Evolutionary conservation across 1,140 invertebrate genomes (phyloP).

Genomic region (Trichogramma pretiosum): DNA sequence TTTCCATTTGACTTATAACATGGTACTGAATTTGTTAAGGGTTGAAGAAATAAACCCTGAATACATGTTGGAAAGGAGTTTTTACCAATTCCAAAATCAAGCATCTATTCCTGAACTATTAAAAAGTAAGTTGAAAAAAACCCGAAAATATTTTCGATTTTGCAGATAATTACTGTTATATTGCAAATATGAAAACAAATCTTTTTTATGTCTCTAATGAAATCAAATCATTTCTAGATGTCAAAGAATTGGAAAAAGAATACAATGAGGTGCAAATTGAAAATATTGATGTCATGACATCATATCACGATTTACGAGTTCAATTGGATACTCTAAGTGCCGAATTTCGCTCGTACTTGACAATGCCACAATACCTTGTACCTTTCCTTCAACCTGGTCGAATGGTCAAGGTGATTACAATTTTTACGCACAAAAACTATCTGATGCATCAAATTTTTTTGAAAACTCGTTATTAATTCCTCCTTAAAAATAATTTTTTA

Average conservation of each 20-base stretch:
- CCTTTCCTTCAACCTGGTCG: conserved; percentile 92
- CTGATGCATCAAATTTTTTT: neutral
- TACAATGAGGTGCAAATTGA: conserved; percentile 57
- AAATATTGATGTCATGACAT: conserved; percentile 67
- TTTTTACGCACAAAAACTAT: neutral
- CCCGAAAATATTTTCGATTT: neutral
- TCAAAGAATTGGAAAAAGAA: conserved; percentile 61
- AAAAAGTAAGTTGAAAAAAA: conserved; percentile 58
- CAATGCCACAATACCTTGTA: conserved; percentile 78
- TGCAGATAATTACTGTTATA: neutral
- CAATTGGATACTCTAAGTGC: conserved; percentile 66
- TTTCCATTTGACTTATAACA: conserved; percentile 99
- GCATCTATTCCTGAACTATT: conserved; percentile 81
- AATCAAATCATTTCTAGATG: no score
- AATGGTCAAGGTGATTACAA: conserved; percentile 69
- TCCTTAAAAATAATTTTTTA: conserved; percentile 20
- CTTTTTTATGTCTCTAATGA: no score
- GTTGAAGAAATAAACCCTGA: conserved; percentile 99
- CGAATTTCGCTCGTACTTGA: conserved; percentile 72
- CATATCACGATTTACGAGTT: conserved; percentile 77
- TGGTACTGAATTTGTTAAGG: conserved; percentile 92
- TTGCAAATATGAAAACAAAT: no score
- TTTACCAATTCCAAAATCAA: conserved; percentile 99
- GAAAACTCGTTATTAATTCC: neutral
- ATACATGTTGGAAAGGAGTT: conserved; percentile 97